phyloP scores from a whole-genome alignment of 2,888 invertebrate species.

The Sinhomidia bicolor region DNA sequence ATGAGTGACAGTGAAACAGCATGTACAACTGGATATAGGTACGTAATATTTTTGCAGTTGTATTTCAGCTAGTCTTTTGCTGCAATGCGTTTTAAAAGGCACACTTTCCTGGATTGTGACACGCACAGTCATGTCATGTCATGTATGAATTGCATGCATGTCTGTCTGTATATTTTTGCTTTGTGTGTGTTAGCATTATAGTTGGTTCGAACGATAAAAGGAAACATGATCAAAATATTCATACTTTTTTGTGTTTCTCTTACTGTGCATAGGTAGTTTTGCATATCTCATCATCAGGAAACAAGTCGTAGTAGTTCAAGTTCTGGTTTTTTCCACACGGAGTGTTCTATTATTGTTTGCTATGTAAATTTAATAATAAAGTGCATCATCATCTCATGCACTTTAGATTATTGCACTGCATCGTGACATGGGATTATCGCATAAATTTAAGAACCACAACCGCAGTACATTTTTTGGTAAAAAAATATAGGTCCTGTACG shows the following conservation, averaged over 20 bases:
- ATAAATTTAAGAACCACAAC: background rate
- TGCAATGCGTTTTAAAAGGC: conserved; percentile 55
- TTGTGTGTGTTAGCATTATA: background rate
- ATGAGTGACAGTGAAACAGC: conserved; percentile 39
- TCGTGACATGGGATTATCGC: conserved; percentile 15
- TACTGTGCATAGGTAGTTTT: no score
- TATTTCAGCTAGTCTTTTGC: conserved; percentile 8
- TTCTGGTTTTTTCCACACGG: no score
- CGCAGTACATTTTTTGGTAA: background rate
- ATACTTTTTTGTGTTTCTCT: background rate
- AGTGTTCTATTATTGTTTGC: no score
- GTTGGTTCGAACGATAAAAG: background rate
- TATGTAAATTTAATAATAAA: conserved; percentile 7
- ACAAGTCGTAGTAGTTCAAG: background rate
- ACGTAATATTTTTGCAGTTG: conserved; percentile 7
- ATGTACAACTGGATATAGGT: background rate
- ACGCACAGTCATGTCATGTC: background rate
- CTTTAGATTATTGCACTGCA: conserved; percentile 22
- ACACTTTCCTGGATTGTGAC: conserved; percentile 3
- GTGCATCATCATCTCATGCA: conserved; percentile 5
- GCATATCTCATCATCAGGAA: background rate
- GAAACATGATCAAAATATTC: background rate
- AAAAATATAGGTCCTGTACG: background rate
- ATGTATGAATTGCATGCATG: no score
- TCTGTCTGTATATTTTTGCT: background rate